Conservation (phyloP, 2,113 vertebrate genomes). For the Cyrtonyx montezumae region DNA sequence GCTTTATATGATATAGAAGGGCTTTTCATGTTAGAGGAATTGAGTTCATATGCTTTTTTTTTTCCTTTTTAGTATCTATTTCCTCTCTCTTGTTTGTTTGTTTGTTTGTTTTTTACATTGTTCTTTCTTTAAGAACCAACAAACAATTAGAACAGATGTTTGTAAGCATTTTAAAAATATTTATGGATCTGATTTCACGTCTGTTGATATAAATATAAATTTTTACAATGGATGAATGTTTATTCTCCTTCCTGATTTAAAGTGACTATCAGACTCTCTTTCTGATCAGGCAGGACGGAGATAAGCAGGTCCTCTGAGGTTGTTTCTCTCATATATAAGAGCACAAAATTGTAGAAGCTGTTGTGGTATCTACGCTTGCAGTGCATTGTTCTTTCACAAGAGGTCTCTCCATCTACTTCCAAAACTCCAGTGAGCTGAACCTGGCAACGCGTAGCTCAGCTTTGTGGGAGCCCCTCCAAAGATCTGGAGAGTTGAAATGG, state of each 20-base stretch:
- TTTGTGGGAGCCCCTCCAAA: not conserved
- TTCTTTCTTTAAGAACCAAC: not conserved
- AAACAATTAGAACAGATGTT: not conserved
- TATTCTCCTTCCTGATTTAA: not conserved
- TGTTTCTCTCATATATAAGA: not conserved
- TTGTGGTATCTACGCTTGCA: not conserved
- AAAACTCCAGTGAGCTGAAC: fast-evolving
- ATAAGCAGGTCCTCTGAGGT: not conserved
- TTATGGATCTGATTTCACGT: not conserved
- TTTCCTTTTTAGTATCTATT: not conserved
- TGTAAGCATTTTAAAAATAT: not conserved
- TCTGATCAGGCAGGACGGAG: fast-evolving
- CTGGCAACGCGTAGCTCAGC: not conserved
- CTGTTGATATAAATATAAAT: not conserved
- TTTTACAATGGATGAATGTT: not conserved
- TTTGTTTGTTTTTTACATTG: not conserved
- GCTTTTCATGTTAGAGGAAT: not conserved
- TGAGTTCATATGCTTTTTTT: not conserved
- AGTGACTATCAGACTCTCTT: not conserved
- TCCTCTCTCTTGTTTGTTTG: not conserved
- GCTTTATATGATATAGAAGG: not conserved
- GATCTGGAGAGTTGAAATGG: not conserved
- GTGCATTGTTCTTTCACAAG: not conserved
- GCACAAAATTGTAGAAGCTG: not conserved
- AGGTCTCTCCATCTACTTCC: not conserved